Evolutionary conservation across 2,888 invertebrate species (phyloP).

Genomic region (Vannuccia rotundouncinata): DNA sequence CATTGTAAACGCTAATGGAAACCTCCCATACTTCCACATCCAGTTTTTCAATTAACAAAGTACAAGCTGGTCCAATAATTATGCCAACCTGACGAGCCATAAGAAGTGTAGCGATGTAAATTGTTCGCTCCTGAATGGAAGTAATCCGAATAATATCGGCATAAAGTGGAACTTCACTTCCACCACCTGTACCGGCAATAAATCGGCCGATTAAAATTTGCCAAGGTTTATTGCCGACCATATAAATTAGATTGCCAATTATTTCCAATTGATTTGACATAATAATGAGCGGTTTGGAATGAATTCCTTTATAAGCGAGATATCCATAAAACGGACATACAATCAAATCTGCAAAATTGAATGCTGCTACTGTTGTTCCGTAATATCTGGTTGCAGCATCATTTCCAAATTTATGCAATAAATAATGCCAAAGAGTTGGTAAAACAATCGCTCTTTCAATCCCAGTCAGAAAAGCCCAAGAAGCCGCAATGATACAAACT

Average conservation of each 20-base stretch:
- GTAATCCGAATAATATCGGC: constrained; percentile 38
- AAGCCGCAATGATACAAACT: not conserved
- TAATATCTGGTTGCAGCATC: constrained; percentile 45
- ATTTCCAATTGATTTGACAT: constrained; percentile 37
- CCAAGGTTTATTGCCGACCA: constrained; percentile 25
- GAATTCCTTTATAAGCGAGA: constrained; percentile 18
- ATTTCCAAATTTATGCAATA: constrained; percentile 50
- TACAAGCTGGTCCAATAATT: constrained; percentile 36
- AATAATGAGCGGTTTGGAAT: constrained; percentile 29
- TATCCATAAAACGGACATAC: constrained; percentile 52
- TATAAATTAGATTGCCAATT: constrained; percentile 36
- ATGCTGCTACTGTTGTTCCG: constrained; percentile 29
- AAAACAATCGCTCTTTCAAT: constrained; percentile 55
- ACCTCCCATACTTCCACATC: constrained; percentile 23
- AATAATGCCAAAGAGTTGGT: constrained; percentile 58
- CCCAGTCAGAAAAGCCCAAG: constrained; percentile 33
- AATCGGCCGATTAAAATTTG: constrained; percentile 37
- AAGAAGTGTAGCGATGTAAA: constrained; percentile 30
- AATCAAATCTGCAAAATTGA: constrained; percentile 53
- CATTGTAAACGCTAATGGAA: constrained; percentile 31
- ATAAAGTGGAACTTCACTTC: constrained; percentile 27
- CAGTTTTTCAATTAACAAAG: constrained; percentile 34
- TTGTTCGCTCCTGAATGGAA: constrained; percentile 29
- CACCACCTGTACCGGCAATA: constrained; percentile 34
- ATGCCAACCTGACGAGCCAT: constrained; percentile 31